Percentiles rank a stretch among this genome's conserved stretches.
Evolutionary conservation across 1,140 invertebrate species (phyloP).

Genomic region (Condylostylus longicornis): DNA sequence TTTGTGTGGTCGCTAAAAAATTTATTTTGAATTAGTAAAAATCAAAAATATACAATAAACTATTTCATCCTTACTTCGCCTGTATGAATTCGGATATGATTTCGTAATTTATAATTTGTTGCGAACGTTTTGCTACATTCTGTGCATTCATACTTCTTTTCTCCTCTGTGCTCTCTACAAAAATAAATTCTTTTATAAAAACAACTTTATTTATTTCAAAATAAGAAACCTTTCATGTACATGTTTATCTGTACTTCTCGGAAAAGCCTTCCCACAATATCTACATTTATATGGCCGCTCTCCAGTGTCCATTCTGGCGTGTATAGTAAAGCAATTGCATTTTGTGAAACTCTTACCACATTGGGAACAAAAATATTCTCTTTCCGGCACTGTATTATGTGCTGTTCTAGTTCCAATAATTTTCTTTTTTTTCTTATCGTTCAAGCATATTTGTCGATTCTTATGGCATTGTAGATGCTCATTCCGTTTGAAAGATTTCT

Average conservation of each 20-base stretch:
- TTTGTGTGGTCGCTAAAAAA: slow-evolving; percentile 41
- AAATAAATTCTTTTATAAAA: too few species aligned
- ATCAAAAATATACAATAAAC: too few species aligned
- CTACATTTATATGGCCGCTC: slow-evolving; percentile 41
- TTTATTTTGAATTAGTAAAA: too few species aligned
- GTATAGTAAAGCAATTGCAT: slow-evolving; percentile 41
- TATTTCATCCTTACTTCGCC: too few species aligned
- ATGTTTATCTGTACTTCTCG: slow-evolving; percentile 39
- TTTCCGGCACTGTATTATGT: slow-evolving; percentile 32
- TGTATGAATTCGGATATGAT: slow-evolving; percentile 41
- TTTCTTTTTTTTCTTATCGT: slow-evolving; percentile 34
- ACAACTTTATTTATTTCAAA: too few species aligned
- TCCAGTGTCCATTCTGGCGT: slow-evolving; percentile 40
- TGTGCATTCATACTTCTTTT: slow-evolving; percentile 50
- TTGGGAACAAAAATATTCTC: slow-evolving; percentile 40
- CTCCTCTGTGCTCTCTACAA: slow-evolving; percentile 50
- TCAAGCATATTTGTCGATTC: slow-evolving; percentile 33
- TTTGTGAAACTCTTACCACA: slow-evolving; percentile 39
- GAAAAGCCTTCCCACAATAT: slow-evolving; percentile 39
- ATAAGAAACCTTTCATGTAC: slow-evolving; percentile 38
- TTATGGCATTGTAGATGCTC: slow-evolving; percentile 27
- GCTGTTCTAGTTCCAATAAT: slow-evolving; percentile 25
- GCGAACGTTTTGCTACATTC: slow-evolving; percentile 40
- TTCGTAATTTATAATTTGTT: slow-evolving; percentile 39
- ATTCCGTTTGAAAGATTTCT: slow-evolving; percentile 19